A percentile compares a stretch with the other conserved stretches of the same genome.
Evolutionary conservation across 2,797 vertebrate genomes (phyloP).

Genomic region (Cirrhinus molitorella): DNA sequence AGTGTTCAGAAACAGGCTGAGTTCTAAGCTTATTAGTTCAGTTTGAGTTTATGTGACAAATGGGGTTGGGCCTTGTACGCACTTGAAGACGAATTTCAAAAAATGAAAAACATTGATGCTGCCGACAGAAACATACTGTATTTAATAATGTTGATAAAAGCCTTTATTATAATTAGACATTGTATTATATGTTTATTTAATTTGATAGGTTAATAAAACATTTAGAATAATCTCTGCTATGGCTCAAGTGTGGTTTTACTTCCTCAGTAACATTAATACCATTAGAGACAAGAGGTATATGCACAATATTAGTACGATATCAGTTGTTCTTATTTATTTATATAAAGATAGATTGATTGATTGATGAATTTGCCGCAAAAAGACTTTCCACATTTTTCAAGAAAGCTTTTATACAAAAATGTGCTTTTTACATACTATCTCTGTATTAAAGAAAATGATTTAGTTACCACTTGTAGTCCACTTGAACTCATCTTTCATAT

Average conservation of each 20-base stretch:
- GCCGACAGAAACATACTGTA: conserved; percentile 78
- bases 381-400: too few relatives aligned
- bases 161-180: conserved; percentile 81
- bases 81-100: conserved; percentile 53
- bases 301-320: not conserved
- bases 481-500: too few relatives aligned
- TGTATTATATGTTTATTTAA: conserved; percentile 87
- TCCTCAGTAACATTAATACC: not conserved
- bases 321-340: not conserved
- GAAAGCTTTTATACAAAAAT: too few relatives aligned
- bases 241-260: not conserved
- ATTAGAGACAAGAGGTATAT: not conserved
- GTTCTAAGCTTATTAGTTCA: conserved; percentile 46
- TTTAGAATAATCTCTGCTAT: conserved; percentile 73
- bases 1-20: conserved; percentile 36
- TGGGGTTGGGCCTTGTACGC: conserved; percentile 44
- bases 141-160: conserved; percentile 84
- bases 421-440: too few relatives aligned
- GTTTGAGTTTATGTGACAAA: conserved; percentile 54
- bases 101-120: conserved; percentile 64
- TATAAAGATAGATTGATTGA: too few relatives aligned
- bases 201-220: conserved; percentile 84
- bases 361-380: too few relatives aligned
- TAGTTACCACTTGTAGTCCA: too few relatives aligned
- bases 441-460: too few relatives aligned